Conservation (phyloP, 2,888 invertebrate genomes). For the Coelopa pilipes region DNA sequence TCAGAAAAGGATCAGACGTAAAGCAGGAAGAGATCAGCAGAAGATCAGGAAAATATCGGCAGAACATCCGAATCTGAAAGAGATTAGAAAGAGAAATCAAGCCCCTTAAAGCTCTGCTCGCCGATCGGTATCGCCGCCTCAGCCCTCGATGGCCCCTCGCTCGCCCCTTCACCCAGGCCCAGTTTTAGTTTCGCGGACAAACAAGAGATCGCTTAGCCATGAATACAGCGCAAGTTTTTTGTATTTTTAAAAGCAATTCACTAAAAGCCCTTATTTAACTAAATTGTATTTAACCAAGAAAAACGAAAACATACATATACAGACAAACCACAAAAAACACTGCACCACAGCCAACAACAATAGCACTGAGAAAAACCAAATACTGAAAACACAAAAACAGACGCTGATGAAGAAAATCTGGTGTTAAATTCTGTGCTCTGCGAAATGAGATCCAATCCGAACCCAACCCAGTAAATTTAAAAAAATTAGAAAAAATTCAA, state of each 20-base stretch:
- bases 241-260: slow-evolving; percentile 35
- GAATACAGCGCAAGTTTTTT: slow-evolving; percentile 51
- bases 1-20: too few species aligned
- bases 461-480: neutral
- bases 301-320: slow-evolving; percentile 45
- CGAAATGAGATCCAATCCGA: neutral
- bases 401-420: slow-evolving; percentile 17
- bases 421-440: slow-evolving; percentile 33
- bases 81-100: too few species aligned
- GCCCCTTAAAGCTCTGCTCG: too few species aligned
- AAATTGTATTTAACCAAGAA: slow-evolving; percentile 38
- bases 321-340: slow-evolving; percentile 45
- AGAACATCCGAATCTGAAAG: too few species aligned
- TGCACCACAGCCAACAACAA: slow-evolving; percentile 42
- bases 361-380: slow-evolving; percentile 42
- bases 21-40: too few species aligned
- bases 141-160: too few species aligned
- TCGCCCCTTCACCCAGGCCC: too few species aligned
- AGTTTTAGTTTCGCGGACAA: too few species aligned
- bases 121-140: too few species aligned
- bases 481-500: neutral
- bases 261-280: slow-evolving; percentile 43
- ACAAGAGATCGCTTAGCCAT: slow-evolving; percentile 58
- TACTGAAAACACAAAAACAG: slow-evolving; percentile 33
- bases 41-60: too few species aligned